phyloP scores from a whole-genome alignment of 2,888 invertebrate species.

The Drosophila testacea region DNA sequence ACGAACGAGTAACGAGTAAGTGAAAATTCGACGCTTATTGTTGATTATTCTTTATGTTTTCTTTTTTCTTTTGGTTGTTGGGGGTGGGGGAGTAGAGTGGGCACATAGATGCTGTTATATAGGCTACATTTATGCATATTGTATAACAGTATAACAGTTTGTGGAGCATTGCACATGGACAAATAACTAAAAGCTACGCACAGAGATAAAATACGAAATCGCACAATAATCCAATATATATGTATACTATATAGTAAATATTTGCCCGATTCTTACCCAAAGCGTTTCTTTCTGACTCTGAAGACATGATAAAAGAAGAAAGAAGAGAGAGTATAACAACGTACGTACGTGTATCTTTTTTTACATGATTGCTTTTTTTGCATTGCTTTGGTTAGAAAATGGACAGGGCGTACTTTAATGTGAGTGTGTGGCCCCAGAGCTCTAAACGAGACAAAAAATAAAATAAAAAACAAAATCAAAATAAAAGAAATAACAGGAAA shows the following conservation, averaged over 20 bases:
- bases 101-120: conserved; percentile 53
- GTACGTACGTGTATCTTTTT: conserved; percentile 35
- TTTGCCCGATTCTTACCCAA: conserved; percentile 66
- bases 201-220: conserved; percentile 54
- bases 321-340: conserved; percentile 47
- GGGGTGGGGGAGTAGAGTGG: background rate
- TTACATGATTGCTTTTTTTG: conserved; percentile 11
- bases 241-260: conserved; percentile 31
- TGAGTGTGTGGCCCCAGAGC: conserved; percentile 46
- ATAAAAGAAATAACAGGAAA: conserved; percentile 19
- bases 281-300: conserved; percentile 55
- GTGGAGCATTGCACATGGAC: conserved; percentile 65
- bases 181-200: conserved; percentile 69
- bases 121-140: conserved; percentile 51
- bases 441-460: conserved; percentile 59
- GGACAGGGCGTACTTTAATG: conserved; percentile 40
- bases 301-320: conserved; percentile 40
- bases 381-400: conserved; percentile 41
- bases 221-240: conserved; percentile 41
- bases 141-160: conserved; percentile 54
- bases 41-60: background rate
- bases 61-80: conserved; percentile 9
- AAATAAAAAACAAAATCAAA: conserved; percentile 35
- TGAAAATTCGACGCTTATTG: conserved; percentile 23
- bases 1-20: conserved; percentile 40